These are phyloP conservation scores for Hypomecis atomaria DNA, from an alignment of 2,888 invertebrate genomes.

Conservation along the genomic window DNA sequence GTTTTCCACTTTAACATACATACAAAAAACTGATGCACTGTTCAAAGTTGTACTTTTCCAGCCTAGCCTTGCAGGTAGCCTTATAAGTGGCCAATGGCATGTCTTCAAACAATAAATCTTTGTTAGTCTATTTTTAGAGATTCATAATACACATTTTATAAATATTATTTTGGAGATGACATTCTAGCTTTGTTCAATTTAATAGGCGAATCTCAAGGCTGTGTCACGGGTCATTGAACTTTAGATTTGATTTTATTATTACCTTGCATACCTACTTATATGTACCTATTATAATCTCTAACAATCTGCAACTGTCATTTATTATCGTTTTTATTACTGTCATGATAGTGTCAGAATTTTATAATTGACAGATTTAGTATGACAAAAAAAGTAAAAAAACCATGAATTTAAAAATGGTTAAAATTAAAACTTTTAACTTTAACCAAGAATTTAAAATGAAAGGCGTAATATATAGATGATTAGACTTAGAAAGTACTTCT, in stretches of 20 bases:
- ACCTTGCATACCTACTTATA: too few species aligned
- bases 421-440: too few species aligned
- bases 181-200: slow-evolving; percentile 3
- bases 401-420: background rate
- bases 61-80: too few species aligned
- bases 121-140: background rate
- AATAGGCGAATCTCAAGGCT: slow-evolving; percentile 2
- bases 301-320: background rate
- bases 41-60: too few species aligned
- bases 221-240: slow-evolving; percentile 5
- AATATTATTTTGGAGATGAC: slow-evolving; percentile 1
- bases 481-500: background rate
- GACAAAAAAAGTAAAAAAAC: background rate
- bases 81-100: too few species aligned
- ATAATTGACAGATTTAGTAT: background rate
- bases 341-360: background rate
- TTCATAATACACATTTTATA: background rate
- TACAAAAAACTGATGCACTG: too few species aligned
- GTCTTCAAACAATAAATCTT: background rate
- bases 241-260: background rate
- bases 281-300: background rate
- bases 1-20: too few species aligned
- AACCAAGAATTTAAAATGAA: too few species aligned
- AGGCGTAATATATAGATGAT: background rate
- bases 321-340: too few species aligned